Evolutionary conservation across 2,888 invertebrate species (phyloP), one percentile per base, ranked within the genome.

Genomic region (Phengaris alcon): DNA sequence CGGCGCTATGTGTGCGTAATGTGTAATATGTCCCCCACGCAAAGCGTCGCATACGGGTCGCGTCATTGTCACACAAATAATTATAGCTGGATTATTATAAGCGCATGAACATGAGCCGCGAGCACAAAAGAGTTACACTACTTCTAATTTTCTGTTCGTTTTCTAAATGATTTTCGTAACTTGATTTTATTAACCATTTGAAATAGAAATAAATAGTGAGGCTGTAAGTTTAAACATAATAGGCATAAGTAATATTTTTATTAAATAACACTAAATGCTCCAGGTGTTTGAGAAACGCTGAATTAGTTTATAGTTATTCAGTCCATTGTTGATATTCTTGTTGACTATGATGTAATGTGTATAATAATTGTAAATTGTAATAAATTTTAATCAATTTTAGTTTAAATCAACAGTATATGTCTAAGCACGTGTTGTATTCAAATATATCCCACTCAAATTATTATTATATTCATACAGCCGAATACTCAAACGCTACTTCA

Each of bases 261-360:
- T 35, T 3, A 1, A 1, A 35, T 35, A 35, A 35, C 4, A 35
- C 35, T 0, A 4, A 44, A 8, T 13, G 13, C 46, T 46, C 6
- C 3, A 68, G 15, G 22, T 22, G 72, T 35, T 72, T 54, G 52
- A 51, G 70, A 75, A 57, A 59, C 55, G 55, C 51, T 69, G 70
- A 87, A 90, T 87, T 88, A 88, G 86, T 88, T 75, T 87, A 87
- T 88, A 90, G 86, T 87, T 86, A 88, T 85, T 83, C 82, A 89
- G 93, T 93, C 92, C 92, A 93, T 93, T 93, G 93, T 93, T 93
- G 90, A 91, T 92, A 91, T 91, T 92, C 92, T 92, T 93, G 93
- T 93, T 93, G 89, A 91, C 87, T 91, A 91, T 92, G 88, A 89
- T 79, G 70, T 75, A 75, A 79, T 79, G 81, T 82, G 81, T 82